Percentiles rank a stretch among this genome's conserved stretches.
phyloP scores from a whole-genome alignment of 2,113 vertebrate genomes.

The Colistium nudipinnis region DNA sequence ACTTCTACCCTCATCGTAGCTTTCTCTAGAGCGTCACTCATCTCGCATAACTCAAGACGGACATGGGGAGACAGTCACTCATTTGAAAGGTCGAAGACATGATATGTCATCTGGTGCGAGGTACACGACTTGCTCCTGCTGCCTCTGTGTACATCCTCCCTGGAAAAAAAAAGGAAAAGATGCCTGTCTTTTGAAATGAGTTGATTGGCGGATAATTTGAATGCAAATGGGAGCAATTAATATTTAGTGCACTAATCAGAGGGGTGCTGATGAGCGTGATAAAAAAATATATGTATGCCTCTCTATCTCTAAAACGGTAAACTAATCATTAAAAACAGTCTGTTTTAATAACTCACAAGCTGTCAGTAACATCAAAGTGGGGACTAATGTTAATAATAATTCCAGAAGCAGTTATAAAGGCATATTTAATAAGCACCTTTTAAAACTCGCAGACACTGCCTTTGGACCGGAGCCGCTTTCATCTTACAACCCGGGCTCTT shows the following conservation, averaged over 20 bases:
- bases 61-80: constrained; percentile 11
- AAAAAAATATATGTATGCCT: constrained; percentile 53
- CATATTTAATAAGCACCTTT: constrained; percentile 63
- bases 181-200: constrained; percentile 49
- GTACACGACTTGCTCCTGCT: constrained; percentile 2
- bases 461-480: constrained; percentile 41
- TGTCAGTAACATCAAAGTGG: constrained; percentile 62
- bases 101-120: constrained; percentile 10
- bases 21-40: constrained; percentile 12
- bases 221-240: constrained; percentile 67
- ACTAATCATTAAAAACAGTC: constrained; percentile 53
- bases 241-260: constrained; percentile 32
- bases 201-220: constrained; percentile 66
- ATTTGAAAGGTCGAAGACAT: constrained; percentile 43
- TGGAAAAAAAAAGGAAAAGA: constrained; percentile 25
- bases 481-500: constrained; percentile 31
- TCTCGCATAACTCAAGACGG: not conserved
- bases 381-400: constrained; percentile 54
- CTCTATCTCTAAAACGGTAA: constrained; percentile 55
- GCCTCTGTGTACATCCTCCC: constrained; percentile 13
- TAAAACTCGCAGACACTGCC: constrained; percentile 48
- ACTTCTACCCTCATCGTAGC: constrained; percentile 24
- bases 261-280: constrained; percentile 44
- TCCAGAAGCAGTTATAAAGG: constrained; percentile 56
- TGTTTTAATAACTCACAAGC: constrained; percentile 63